phyloP scores from a whole-genome alignment of 2,113 vertebrate species.

The Thinocorus orbignyianus region DNA sequence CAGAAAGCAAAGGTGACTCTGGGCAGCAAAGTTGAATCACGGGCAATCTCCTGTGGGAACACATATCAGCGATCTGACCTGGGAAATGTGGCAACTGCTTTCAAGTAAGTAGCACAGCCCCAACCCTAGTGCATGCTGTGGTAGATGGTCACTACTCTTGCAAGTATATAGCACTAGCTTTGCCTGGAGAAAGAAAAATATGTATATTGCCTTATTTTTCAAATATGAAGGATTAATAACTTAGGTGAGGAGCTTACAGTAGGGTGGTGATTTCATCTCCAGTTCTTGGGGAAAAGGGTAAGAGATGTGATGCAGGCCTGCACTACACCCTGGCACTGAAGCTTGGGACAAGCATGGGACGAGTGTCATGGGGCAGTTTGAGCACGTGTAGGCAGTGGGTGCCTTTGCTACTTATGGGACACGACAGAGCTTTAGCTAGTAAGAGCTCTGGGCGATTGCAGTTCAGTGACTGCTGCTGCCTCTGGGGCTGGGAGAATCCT shows the following conservation, averaged over 20 bases:
- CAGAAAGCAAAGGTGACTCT: neutral
- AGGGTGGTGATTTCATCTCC: neutral
- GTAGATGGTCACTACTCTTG: neutral
- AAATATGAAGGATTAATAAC: neutral
- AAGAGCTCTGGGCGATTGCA: neutral
- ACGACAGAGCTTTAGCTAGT: neutral
- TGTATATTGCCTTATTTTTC: neutral
- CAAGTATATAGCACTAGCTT: neutral
- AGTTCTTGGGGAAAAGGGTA: neutral
- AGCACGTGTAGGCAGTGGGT: neutral
- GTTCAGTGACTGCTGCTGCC: neutral
- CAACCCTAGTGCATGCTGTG: neutral
- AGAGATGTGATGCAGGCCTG: neutral
- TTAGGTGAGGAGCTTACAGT: neutral
- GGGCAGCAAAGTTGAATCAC: neutral
- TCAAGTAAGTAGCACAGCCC: neutral
- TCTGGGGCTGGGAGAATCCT: neutral
- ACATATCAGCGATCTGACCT: neutral
- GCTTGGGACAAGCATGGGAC: neutral
- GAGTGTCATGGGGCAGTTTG: neutral
- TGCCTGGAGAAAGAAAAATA: neutral
- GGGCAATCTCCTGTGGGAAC: fast-evolving
- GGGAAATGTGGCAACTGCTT: neutral
- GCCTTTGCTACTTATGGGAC: neutral
- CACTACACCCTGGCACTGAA: fast-evolving